Evolutionary conservation across 2,797 vertebrate species (phyloP), one percentile per base, ranked within the genome.

Genomic region (Gymnothorax javanicus): DNA sequence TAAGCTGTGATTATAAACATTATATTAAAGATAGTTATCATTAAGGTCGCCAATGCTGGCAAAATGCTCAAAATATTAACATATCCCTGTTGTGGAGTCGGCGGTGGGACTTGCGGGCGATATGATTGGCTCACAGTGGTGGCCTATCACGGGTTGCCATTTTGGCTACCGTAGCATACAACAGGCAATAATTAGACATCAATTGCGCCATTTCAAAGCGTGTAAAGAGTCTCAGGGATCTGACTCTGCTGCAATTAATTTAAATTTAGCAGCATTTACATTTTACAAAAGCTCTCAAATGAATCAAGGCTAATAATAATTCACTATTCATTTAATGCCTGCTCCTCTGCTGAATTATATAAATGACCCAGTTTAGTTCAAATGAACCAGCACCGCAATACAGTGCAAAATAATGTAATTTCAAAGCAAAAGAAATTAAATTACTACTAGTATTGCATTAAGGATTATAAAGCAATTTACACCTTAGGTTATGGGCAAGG

Each of bases 291-390:
- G 33, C 73, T 77, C 73, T 13, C 73, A 77, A 6, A 50, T 77
- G 43, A 77, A 77, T 77, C 33, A 77, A 77, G 73, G 20, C 73
- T 50, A 77, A 77, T 77, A 50, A 43, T 50, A 15, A 77, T 67
- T 25, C 11, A 62, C 60, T 62, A 73, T 73, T 73, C 33, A 77
- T 77, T 77, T 77, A 17, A 77, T 12, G 71, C 71, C 27, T 15
- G 73, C 52, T 77, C 33, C 33, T 77, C 33, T 1, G 73, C 4
- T 50, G 33, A 77, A 77, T 50, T 77, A 50, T 13, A 77, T 43
- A 52, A 50, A 50, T 50, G 73, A 77, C 33, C 73, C 33, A 6
- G 7, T 50, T 50, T 50, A 77, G 12, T 50, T 77, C 71, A 73
- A 73, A 50, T 4, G 20, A 77, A 17, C 15, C 33, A 50, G 12